phyloP scores from a whole-genome alignment of 1,140 invertebrate genomes.

The Drosophila miranda region DNA sequence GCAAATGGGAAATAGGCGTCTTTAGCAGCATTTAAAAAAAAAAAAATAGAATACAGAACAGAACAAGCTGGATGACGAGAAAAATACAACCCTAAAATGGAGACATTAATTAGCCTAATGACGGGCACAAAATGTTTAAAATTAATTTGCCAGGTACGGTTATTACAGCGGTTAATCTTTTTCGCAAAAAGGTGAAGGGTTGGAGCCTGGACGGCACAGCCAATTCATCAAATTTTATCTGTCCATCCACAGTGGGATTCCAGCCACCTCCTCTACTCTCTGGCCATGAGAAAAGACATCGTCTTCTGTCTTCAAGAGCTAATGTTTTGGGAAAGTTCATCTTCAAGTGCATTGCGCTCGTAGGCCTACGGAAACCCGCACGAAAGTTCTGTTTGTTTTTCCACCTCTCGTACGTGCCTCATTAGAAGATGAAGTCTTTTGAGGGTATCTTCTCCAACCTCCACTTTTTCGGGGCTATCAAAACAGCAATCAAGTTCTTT shows the following conservation, averaged over 20 bases:
- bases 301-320: conserved; percentile 14
- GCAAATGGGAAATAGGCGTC: conserved; percentile 32
- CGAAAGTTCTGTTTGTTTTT: conserved; percentile 40
- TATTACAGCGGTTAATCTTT: conserved; percentile 70
- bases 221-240: too few species aligned
- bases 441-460: conserved; percentile 5
- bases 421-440: conserved; percentile 39
- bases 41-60: conserved; percentile 8
- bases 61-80: conserved; percentile 17
- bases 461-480: conserved; percentile 65
- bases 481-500: conserved; percentile 67
- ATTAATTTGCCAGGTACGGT: conserved; percentile 79
- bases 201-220: neutral
- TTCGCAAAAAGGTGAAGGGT: conserved; percentile 53
- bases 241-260: too few species aligned
- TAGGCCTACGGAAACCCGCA: conserved; percentile 11
- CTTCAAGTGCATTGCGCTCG: conserved; percentile 46
- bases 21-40: conserved; percentile 48
- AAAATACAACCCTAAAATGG: conserved; percentile 66
- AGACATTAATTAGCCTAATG: conserved; percentile 81
- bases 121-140: conserved; percentile 65
- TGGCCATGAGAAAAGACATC: conserved; percentile 4
- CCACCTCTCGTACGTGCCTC: conserved; percentile 42
- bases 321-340: conserved; percentile 70
- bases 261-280: conserved; percentile 9